Conservation (phyloP, 2,113 vertebrate species). For the Bubo blakistoni region DNA sequence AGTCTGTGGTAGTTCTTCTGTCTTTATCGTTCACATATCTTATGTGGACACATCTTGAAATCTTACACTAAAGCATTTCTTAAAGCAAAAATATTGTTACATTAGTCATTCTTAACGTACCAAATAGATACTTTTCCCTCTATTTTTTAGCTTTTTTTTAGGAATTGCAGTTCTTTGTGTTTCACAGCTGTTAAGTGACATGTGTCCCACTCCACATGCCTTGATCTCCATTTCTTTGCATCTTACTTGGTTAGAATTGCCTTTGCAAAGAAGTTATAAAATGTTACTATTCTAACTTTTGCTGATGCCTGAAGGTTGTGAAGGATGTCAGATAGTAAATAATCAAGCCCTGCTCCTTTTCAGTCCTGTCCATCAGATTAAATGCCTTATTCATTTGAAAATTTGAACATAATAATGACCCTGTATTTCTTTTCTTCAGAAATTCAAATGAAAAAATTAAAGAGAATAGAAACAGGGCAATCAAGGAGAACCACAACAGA, state of each 20-base stretch:
- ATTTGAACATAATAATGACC: not conserved
- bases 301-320: not conserved
- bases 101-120: not conserved
- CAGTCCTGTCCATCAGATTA: not conserved
- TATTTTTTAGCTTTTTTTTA: not conserved
- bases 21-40: not conserved
- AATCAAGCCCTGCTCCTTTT: not conserved
- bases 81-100: not conserved
- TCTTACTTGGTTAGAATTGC: not conserved
- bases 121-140: not conserved
- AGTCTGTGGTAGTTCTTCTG: not conserved
- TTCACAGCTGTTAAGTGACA: not conserved
- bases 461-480: not conserved
- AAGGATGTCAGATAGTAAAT: not conserved
- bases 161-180: not conserved
- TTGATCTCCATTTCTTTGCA: not conserved
- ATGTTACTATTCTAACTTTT: not conserved
- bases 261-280: not conserved
- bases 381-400: not conserved
- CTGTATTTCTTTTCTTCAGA: conserved; percentile 29
- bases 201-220: not conserved
- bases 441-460: not conserved
- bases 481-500: not conserved
- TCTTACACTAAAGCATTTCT: not conserved
- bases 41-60: not conserved